These are phyloP conservation scores for Parambassis ranga DNA, from an alignment of 2,797 vertebrate genomes.

Conservation along the genomic window DNA sequence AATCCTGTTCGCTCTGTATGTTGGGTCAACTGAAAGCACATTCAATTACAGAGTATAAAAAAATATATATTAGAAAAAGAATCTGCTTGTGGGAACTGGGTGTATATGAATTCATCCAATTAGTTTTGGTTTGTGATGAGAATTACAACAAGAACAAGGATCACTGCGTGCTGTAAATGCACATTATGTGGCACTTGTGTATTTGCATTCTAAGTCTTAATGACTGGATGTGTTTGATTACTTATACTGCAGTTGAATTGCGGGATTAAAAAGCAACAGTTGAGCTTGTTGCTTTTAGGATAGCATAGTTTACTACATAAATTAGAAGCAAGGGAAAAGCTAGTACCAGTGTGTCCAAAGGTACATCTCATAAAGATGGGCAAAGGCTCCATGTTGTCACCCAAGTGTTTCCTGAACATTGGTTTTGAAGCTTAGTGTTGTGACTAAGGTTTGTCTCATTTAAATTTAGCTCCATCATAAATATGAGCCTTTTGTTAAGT, in stretches of 20 bases:
- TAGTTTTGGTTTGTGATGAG: constrained; percentile 1
- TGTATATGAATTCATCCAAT: constrained; percentile 10
- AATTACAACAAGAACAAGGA: constrained; percentile 1
- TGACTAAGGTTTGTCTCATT: too few relatives aligned
- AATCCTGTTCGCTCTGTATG: constrained; percentile 1
- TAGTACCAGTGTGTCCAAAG: too few relatives aligned
- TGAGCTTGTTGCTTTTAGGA: not conserved
- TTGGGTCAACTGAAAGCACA: constrained; percentile 25
- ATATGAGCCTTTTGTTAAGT: not conserved
- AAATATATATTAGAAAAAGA: not conserved
- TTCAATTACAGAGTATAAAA: constrained; percentile 14
- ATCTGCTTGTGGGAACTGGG: not conserved
- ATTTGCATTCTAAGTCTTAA: not conserved
- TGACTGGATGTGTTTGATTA: not conserved
- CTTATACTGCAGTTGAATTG: not conserved
- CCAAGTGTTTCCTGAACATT: not conserved
- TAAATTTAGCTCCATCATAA: not conserved
- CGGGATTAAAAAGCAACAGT: not conserved
- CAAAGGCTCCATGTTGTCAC: not conserved
- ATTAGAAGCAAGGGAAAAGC: not conserved
- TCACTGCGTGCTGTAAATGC: not conserved
- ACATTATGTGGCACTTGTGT: not conserved
- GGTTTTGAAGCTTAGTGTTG: not conserved
- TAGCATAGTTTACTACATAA: not conserved
- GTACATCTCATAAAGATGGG: not conserved